Conservation (phyloP, 2,113 vertebrate genomes). For the Laticauda laticaudata region DNA sequence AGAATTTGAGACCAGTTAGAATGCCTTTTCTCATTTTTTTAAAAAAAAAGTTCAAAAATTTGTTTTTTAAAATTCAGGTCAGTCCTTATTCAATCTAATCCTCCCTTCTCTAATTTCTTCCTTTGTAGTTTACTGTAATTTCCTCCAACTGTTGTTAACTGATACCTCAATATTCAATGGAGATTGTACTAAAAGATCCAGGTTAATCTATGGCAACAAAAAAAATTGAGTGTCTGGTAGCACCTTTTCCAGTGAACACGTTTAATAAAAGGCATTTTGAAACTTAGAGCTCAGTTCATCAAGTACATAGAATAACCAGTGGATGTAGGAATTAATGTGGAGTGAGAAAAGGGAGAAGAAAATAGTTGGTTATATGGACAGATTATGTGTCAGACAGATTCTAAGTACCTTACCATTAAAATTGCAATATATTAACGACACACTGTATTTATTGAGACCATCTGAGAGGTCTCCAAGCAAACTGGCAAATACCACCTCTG, state of each 20-base stretch:
- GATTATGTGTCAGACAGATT: not conserved
- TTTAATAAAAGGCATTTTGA: not conserved
- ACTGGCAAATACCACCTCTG: no score
- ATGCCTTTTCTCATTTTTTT: not conserved
- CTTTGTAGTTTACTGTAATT: not conserved
- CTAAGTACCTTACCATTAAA: not conserved
- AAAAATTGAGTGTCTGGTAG: not conserved
- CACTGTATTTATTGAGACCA: not conserved
- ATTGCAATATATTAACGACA: not conserved
- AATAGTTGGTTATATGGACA: not conserved
- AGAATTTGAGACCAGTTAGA: constrained; percentile 11
- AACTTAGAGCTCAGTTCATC: not conserved
- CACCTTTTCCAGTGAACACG: not conserved
- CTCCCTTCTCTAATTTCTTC: not conserved
- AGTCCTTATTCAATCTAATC: not conserved
- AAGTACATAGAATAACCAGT: not conserved
- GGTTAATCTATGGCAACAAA: not conserved
- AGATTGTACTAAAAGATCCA: not conserved
- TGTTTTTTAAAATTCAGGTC: not conserved
- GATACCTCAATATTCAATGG: not conserved
- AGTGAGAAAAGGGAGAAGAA: not conserved
- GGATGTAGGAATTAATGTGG: not conserved
- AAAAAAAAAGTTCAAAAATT: not conserved
- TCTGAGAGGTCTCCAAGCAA: not conserved
- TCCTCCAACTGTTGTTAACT: not conserved